A percentile compares a stretch with the other conserved stretches of the same genome.
These are phyloP conservation scores for Ceyx cyanopectus DNA, from an alignment of 2,113 vertebrate genomes.

Conservation along the genomic window DNA sequence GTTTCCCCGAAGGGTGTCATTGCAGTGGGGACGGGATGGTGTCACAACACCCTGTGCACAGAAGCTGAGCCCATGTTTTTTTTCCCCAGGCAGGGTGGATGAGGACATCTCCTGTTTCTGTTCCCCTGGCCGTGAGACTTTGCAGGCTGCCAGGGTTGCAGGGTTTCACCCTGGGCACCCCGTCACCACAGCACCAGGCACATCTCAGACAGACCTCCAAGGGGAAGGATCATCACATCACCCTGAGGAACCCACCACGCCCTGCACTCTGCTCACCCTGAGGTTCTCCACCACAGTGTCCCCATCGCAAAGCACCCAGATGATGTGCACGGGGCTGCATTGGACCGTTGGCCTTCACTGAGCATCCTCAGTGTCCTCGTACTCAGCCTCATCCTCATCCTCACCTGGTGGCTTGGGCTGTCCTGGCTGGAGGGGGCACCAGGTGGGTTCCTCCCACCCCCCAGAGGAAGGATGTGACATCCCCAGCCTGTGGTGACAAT, in stretches of 20 bases:
- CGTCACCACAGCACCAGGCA: fast-evolving
- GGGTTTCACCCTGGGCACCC: too few species aligned
- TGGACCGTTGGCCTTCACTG: background rate
- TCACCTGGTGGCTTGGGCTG: fast-evolving
- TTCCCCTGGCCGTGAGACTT: background rate
- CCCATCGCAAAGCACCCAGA: background rate
- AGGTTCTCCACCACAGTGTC: fast-evolving
- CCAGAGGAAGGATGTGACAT: fast-evolving
- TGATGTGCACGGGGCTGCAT: fast-evolving
- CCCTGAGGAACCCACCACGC: fast-evolving
- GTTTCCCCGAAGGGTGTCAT: background rate
- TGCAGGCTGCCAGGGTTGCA: fast-evolving
- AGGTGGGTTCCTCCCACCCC: background rate
- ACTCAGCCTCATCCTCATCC: background rate
- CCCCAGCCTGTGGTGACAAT: background rate
- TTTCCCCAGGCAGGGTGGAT: background rate
- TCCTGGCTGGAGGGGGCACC: background rate
- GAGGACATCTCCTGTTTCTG: background rate
- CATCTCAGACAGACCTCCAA: too few species aligned
- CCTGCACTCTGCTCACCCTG: background rate
- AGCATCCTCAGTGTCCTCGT: background rate
- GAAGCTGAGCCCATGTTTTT: background rate
- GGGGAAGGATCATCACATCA: fast-evolving
- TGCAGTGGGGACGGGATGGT: fast-evolving
- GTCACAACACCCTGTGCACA: background rate